A percentile compares a stretch with the other conserved stretches of the same genome.
phyloP scores from a whole-genome alignment of 2,797 vertebrate species.

The Crocodylus rhombifer region DNA sequence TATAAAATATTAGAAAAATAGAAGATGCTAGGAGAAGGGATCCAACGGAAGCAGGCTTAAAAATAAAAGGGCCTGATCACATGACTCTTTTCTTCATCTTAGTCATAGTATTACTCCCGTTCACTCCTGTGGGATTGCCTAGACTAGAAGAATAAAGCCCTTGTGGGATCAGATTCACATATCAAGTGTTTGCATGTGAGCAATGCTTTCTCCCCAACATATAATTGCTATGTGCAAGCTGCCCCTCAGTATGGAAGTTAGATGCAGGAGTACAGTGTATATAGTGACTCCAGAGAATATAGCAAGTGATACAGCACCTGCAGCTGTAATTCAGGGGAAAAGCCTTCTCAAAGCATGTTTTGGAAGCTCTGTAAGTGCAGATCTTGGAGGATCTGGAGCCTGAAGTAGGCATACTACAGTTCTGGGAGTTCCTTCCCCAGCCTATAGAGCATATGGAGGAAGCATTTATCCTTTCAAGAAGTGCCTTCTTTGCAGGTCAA shows the following conservation, averaged over 20 bases:
- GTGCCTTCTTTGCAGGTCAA: not conserved
- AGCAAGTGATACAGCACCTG: not conserved
- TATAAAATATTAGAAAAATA: not conserved
- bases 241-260: not conserved
- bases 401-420: no score
- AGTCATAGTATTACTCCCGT: not conserved
- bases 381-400: not conserved
- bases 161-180: not conserved
- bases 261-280: not conserved
- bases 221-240: not conserved
- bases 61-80: not conserved
- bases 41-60: not conserved
- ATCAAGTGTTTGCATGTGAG: not conserved
- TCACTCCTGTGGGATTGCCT: not conserved
- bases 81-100: not conserved
- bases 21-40: not conserved
- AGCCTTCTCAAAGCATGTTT: not conserved
- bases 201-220: not conserved
- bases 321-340: not conserved
- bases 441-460: not conserved
- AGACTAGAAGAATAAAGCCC: constrained; percentile 13
- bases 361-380: not conserved
- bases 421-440: not conserved
- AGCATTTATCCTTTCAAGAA: not conserved
- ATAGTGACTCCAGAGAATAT: not conserved